Percentiles rank a stretch among this genome's conserved stretches.
These are phyloP conservation scores for Stictonetta naevosa DNA, from an alignment of 2,113 vertebrate genomes.

Conservation along the genomic window DNA sequence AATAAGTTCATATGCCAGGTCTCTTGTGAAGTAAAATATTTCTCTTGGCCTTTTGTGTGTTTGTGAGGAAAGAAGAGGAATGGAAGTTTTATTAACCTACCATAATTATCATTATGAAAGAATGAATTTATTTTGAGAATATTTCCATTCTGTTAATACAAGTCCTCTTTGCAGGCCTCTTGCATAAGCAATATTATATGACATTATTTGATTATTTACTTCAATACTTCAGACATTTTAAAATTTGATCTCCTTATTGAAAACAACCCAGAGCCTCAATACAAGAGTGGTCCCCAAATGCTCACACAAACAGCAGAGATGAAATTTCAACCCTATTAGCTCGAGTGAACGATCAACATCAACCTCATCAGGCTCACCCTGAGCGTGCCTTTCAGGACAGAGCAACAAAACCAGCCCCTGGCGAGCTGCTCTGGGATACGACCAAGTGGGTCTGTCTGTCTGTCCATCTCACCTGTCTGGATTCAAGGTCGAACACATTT, in stretches of 20 bases:
- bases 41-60: neutral
- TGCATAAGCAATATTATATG: fast-evolving
- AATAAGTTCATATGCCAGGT: neutral
- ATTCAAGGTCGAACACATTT: conserved; percentile 76
- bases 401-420: neutral
- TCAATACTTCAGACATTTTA: neutral
- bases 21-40: neutral
- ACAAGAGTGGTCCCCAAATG: neutral
- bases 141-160: neutral
- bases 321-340: neutral
- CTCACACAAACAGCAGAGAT: neutral
- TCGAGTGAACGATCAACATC: neutral
- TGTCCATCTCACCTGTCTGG: conserved; percentile 81
- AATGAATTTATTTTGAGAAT: neutral
- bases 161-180: neutral
- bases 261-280: too few species aligned
- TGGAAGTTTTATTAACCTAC: neutral
- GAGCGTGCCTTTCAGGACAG: neutral
- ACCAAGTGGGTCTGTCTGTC: neutral
- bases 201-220: neutral
- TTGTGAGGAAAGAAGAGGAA: neutral
- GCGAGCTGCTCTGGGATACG: neutral
- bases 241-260: neutral
- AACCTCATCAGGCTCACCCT: neutral
- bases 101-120: neutral